phyloP scores from a whole-genome alignment of 2,888 invertebrate species.

The Ametastegia equiseti region DNA sequence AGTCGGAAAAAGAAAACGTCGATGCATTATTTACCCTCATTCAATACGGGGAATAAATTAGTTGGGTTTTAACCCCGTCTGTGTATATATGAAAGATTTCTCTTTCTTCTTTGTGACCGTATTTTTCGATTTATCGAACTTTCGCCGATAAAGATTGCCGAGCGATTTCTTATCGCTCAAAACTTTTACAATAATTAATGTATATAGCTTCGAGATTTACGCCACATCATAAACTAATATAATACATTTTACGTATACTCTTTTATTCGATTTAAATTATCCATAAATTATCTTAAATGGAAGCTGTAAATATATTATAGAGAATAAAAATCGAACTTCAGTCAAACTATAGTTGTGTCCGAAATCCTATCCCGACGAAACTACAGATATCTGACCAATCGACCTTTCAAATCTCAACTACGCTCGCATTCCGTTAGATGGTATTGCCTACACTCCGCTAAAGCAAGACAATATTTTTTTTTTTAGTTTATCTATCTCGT shows the following conservation, averaged over 20 bases:
- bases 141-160: too few relatives aligned
- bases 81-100: background rate
- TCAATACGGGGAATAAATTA: slow-evolving; percentile 62
- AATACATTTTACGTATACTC: background rate
- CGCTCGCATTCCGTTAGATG: background rate
- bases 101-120: background rate
- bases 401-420: background rate
- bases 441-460: background rate
- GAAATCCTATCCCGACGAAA: too few relatives aligned
- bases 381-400: too few relatives aligned
- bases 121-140: too few relatives aligned
- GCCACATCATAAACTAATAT: background rate
- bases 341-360: too few relatives aligned
- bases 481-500: background rate
- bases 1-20: slow-evolving; percentile 71
- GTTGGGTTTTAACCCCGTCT: background rate
- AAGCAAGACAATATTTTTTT: background rate
- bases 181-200: too few relatives aligned
- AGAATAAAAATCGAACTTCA: too few relatives aligned
- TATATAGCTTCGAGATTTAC: background rate
- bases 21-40: slow-evolving; percentile 70
- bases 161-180: too few relatives aligned
- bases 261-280: background rate
- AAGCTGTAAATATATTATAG: background rate
- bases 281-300: too few relatives aligned